A percentile compares a stretch with the other conserved stretches of the same genome.
Conservation (phyloP, 2,797 vertebrate species). For the Furcifer pardalis region DNA sequence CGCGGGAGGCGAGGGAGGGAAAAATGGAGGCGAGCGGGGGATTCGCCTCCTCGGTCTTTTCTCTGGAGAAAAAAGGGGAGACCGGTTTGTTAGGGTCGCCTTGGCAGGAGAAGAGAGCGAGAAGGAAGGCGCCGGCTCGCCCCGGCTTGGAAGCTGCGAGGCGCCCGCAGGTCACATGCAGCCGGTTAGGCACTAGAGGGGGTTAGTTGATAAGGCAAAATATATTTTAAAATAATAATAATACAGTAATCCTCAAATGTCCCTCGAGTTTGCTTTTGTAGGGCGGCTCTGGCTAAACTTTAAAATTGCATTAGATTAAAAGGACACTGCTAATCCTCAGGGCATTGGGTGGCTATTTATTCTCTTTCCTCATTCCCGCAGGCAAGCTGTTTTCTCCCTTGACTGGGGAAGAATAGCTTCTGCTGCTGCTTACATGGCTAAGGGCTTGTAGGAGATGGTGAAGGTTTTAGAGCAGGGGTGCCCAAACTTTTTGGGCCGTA, state of each 20-base stretch:
- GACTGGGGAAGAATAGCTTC: neutral
- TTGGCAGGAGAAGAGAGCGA: neutral
- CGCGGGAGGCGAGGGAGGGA: neutral
- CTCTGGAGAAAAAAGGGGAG: constrained; percentile 4
- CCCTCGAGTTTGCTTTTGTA: neutral
- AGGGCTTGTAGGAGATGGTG: neutral
- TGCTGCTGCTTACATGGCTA: neutral
- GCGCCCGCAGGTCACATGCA: constrained; percentile 43
- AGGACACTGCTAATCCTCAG: neutral
- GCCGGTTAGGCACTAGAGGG: constrained; percentile 73
- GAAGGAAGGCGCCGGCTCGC: constrained; percentile 7
- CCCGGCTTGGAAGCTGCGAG: neutral
- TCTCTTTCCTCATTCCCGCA: neutral
- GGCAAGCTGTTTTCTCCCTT: neutral
- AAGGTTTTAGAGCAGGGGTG: no score
- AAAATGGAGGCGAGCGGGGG: no score
- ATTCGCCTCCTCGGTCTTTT: constrained; percentile 30
- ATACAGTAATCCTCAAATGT: neutral
- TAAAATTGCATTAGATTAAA: neutral
- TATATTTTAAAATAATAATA: constrained; percentile 4
- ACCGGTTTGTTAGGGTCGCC: neutral
- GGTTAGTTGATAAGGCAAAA: constrained; percentile 65
- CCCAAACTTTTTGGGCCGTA: no score
- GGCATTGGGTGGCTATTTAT: neutral
- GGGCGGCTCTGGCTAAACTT: neutral